These are phyloP conservation scores for Rhegmatorhina hoffmannsi DNA, from an alignment of 2,113 vertebrate species.

Conservation along the genomic window DNA sequence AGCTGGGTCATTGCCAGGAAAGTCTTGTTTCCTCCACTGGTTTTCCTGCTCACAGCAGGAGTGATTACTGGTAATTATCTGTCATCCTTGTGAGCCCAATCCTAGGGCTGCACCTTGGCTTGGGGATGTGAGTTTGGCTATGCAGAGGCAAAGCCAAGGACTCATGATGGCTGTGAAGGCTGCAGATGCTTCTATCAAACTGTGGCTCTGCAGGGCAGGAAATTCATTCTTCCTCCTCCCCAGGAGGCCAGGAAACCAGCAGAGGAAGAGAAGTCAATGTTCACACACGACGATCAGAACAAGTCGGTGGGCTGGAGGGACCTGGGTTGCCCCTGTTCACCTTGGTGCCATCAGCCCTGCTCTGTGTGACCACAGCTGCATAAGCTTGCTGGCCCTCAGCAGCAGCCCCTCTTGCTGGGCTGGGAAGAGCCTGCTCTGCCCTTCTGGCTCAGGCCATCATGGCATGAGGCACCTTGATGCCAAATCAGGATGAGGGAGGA, in stretches of 20 bases:
- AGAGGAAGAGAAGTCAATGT: neutral
- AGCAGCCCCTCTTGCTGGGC: neutral
- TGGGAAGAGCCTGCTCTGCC: neutral
- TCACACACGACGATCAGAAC: neutral
- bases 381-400: neutral
- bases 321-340: neutral
- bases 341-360: neutral
- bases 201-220: neutral
- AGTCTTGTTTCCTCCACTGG: neutral
- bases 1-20: neutral
- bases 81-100: neutral
- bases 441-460: neutral
- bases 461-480: neutral
- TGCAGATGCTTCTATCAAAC: neutral
- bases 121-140: neutral
- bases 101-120: neutral
- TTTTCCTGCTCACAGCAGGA: neutral
- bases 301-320: neutral
- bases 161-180: rapidly evolving
- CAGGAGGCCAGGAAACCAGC: neutral
- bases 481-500: neutral
- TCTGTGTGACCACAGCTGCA: neutral
- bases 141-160: neutral
- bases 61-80: neutral
- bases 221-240: neutral